A percentile compares a stretch with the other conserved stretches of the same genome.
These are phyloP conservation scores for Pelodytes ibericus DNA, from an alignment of 2,797 vertebrate genomes.

Conservation along the genomic window DNA sequence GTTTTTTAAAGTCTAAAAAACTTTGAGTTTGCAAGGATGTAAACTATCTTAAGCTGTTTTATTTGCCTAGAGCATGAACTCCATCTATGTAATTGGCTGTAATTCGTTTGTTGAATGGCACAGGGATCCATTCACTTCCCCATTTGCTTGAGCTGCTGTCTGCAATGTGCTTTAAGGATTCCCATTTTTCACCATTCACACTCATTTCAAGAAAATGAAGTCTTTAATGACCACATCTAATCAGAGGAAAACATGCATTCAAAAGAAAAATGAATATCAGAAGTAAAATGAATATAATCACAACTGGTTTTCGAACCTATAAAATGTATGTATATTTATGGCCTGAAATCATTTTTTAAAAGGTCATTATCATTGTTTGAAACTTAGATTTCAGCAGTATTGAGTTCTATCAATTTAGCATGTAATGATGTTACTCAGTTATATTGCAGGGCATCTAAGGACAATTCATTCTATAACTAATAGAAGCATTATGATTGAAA, in stretches of 20 bases:
- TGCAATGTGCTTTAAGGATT: slow-evolving; percentile 42
- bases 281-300: slow-evolving; percentile 41
- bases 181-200: slow-evolving; percentile 37
- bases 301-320: slow-evolving; percentile 32
- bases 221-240: slow-evolving; percentile 44
- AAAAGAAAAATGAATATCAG: slow-evolving; percentile 43
- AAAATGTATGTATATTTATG: slow-evolving; percentile 41
- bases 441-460: slow-evolving; percentile 29
- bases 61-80: slow-evolving; percentile 44
- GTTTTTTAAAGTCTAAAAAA: slow-evolving; percentile 30
- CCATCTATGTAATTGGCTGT: slow-evolving; percentile 44
- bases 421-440: slow-evolving; percentile 34
- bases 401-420: slow-evolving; percentile 27
- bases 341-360: slow-evolving; percentile 42
- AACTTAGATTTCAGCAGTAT: slow-evolving; percentile 19
- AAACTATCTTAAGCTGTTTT: slow-evolving; percentile 43
- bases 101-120: slow-evolving; percentile 44
- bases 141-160: slow-evolving; percentile 28
- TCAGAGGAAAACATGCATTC: slow-evolving; percentile 43
- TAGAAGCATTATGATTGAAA: slow-evolving; percentile 11
- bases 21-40: slow-evolving; percentile 36
- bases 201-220: slow-evolving; percentile 44
- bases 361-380: slow-evolving; percentile 37
- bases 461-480: slow-evolving; percentile 34
- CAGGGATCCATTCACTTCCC: slow-evolving; percentile 38